Evolutionary conservation across 2,888 invertebrate genomes (phyloP).

Genomic region (Candidula unifasciata): DNA sequence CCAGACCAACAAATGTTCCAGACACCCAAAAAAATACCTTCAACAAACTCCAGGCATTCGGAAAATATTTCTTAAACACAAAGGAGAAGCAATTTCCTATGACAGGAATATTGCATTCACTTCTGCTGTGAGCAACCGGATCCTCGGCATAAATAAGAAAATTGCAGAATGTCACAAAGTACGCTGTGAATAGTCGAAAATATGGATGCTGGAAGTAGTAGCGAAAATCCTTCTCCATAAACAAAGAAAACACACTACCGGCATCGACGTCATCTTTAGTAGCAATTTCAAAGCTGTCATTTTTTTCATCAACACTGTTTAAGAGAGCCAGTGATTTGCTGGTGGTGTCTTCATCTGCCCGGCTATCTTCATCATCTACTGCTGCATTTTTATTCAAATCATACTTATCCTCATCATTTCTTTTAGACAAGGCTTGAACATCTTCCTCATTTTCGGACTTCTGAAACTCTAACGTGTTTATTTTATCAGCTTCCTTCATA

Average conservation of each 20-base stretch:
- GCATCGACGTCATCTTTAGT: conserved; percentile 71
- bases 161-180: conserved; percentile 80
- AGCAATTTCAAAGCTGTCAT: conserved; percentile 51
- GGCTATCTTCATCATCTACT: background rate
- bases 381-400: conserved; percentile 31
- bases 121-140: conserved; percentile 80
- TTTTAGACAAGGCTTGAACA: background rate
- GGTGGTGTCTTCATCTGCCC: background rate
- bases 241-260: conserved; percentile 75
- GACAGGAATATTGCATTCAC: conserved; percentile 79
- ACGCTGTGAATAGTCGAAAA: conserved; percentile 79
- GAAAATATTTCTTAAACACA: conserved; percentile 79
- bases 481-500: background rate
- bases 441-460: background rate
- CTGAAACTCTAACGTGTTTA: background rate
- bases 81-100: conserved; percentile 80
- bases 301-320: background rate
- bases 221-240: conserved; percentile 78
- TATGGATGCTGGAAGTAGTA: conserved; percentile 81
- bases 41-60: conserved; percentile 76
- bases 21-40: conserved; percentile 79
- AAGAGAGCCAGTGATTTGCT: background rate
- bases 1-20: conserved; percentile 78
- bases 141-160: conserved; percentile 81
- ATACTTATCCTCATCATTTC: background rate